Percentiles rank a stretch among this genome's conserved stretches.
Evolutionary conservation across 2,113 vertebrate genomes (phyloP).

Genomic region (Podilymbus podiceps): DNA sequence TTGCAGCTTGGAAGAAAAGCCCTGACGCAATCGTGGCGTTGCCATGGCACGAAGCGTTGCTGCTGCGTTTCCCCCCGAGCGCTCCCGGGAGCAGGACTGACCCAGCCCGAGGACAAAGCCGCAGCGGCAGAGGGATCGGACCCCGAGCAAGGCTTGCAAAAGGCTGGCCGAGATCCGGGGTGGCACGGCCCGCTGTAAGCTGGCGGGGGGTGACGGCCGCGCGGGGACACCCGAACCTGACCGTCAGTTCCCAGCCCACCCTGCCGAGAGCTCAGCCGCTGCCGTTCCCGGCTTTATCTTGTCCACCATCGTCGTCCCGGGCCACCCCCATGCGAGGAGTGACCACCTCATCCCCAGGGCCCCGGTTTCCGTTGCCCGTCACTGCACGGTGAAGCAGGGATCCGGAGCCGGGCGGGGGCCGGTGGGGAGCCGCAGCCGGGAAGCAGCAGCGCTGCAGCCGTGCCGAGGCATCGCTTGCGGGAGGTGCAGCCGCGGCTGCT

Average conservation of each 20-base stretch:
- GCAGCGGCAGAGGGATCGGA: rapidly evolving
- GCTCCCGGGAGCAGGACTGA: background rate
- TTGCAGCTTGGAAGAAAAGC: background rate
- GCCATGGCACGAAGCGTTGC: conserved; percentile 16
- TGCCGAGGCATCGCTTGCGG: too few species aligned
- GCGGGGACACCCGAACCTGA: background rate
- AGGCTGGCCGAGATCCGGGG: background rate
- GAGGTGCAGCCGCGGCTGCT: background rate
- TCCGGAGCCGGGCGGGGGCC: background rate
- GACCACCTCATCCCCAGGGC: background rate
- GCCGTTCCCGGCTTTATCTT: background rate
- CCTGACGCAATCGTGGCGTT: conserved; percentile 12
- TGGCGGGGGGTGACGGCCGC: background rate
- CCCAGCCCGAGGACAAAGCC: background rate
- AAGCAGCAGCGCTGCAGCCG: background rate
- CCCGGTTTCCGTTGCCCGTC: rapidly evolving
- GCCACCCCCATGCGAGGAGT: rapidly evolving
- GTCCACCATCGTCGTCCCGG: background rate
- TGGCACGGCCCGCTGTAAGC: background rate
- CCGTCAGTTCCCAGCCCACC: background rate
- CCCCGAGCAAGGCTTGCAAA: background rate
- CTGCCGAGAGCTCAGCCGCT: background rate
- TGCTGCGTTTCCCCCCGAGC: background rate
- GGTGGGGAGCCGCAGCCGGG: background rate
- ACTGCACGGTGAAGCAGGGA: too few species aligned